These are phyloP conservation scores for Agraylea sexmaculata DNA, from an alignment of 1,140 invertebrate genomes.

Conservation along the genomic window DNA sequence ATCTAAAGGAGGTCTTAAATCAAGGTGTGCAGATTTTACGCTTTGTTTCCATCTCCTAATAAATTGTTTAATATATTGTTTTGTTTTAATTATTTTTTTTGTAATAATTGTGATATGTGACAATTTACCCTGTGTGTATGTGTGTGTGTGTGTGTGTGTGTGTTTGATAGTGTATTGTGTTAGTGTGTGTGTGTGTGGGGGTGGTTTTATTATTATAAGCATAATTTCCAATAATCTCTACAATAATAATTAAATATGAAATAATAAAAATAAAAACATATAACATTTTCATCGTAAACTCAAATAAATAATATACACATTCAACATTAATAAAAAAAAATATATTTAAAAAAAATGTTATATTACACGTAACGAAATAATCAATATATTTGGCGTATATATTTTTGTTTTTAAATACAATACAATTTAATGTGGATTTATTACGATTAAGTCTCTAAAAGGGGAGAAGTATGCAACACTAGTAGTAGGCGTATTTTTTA, in stretches of 20 bases:
- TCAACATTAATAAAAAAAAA: no score
- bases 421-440: no score
- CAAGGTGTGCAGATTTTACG: constrained; percentile 15
- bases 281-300: neutral
- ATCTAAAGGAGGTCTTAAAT: constrained; percentile 11
- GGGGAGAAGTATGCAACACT: no score
- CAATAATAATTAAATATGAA: neutral
- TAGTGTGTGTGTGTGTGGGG: constrained; percentile 16
- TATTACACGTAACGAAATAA: no score
- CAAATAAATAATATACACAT: neutral
- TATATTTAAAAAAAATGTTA: no score
- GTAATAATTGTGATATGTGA: constrained; percentile 22
- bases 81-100: constrained; percentile 16
- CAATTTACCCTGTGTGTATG: constrained; percentile 22
- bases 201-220: constrained; percentile 5
- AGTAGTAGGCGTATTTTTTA: no score
- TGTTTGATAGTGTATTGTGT: no score
- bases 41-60: constrained; percentile 9
- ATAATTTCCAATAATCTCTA: neutral
- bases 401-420: no score
- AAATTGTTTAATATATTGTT: constrained; percentile 18
- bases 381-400: no score
- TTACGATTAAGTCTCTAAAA: no score
- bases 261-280: constrained; percentile 1
- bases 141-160: constrained; percentile 17